phyloP scores from a whole-genome alignment of 2,113 vertebrate species.

The Cavia aperea region DNA sequence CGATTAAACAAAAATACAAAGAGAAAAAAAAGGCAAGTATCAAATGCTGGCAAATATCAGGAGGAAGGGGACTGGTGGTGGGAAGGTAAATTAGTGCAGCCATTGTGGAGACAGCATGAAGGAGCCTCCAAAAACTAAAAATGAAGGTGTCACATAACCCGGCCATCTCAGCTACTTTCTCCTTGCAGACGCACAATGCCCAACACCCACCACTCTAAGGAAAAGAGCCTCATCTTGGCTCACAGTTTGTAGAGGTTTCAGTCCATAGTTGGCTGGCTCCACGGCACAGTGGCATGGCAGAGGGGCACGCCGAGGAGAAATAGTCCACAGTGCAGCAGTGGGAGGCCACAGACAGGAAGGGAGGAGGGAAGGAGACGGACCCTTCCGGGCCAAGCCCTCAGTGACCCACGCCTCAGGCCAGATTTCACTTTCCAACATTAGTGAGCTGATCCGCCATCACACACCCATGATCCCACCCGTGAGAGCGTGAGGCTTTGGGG shows the following conservation, averaged over 20 bases:
- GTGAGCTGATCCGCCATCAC: background rate
- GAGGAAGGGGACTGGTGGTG: background rate
- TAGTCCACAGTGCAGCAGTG: background rate
- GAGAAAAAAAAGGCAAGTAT: background rate
- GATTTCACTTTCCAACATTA: background rate
- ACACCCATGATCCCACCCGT: background rate
- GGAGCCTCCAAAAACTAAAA: background rate
- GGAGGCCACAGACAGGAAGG: background rate
- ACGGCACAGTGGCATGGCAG: background rate
- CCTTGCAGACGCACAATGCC: background rate
- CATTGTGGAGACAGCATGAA: background rate
- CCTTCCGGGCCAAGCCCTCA: background rate
- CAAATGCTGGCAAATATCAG: background rate
- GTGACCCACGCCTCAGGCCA: background rate
- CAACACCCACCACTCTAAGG: background rate
- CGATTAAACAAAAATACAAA: no score
- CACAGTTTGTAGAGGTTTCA: background rate
- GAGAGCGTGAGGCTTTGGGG: background rate
- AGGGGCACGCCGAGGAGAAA: background rate
- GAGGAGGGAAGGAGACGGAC: background rate
- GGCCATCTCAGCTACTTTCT: background rate
- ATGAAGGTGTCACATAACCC: background rate
- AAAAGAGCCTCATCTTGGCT: background rate
- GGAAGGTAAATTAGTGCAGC: background rate
- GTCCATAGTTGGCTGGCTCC: background rate